Evolutionary conservation across 2,113 vertebrate genomes (phyloP).

Genomic region (Aphyosemion australe): DNA sequence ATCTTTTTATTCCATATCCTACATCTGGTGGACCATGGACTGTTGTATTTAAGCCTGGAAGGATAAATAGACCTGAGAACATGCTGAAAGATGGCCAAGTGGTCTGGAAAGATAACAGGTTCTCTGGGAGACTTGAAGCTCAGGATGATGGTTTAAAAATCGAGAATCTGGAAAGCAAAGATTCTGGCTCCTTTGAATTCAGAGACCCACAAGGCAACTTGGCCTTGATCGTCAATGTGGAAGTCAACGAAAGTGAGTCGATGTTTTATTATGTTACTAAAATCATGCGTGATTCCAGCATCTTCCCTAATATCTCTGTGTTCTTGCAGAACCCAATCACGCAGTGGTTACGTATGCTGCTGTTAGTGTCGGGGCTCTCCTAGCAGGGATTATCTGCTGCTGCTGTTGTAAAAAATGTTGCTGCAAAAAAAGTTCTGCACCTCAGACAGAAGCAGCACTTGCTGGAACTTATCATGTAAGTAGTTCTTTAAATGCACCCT

Average conservation of each 20-base stretch:
- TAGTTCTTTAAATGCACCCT: background rate
- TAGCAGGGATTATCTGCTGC: slow-evolving; percentile 9
- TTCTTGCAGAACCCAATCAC: background rate
- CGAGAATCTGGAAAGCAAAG: fast-evolving
- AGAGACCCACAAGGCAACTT: slow-evolving; percentile 34
- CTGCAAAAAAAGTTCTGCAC: slow-evolving; percentile 15
- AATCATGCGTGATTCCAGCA: background rate
- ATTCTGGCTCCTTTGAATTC: slow-evolving; percentile 41
- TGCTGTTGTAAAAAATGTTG: slow-evolving; percentile 45
- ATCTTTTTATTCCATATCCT: background rate
- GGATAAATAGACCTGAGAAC: fast-evolving
- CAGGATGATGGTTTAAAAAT: fast-evolving
- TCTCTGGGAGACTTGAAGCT: fast-evolving
- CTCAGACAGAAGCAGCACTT: slow-evolving; percentile 4
- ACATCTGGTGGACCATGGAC: fast-evolving
- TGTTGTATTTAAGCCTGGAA: background rate
- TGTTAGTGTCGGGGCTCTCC: fast-evolving
- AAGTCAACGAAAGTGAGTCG: background rate
- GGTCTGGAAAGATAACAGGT: fast-evolving
- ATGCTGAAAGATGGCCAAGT: background rate
- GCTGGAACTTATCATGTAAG: slow-evolving; percentile 36
- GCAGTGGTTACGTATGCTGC: background rate
- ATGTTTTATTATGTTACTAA: background rate
- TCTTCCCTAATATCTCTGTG: background rate
- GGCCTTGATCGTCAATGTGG: background rate